Base-by-base conservation (phyloP, 2,113 vertebrate species). In the Himantopus leucocephalus region DNA sequence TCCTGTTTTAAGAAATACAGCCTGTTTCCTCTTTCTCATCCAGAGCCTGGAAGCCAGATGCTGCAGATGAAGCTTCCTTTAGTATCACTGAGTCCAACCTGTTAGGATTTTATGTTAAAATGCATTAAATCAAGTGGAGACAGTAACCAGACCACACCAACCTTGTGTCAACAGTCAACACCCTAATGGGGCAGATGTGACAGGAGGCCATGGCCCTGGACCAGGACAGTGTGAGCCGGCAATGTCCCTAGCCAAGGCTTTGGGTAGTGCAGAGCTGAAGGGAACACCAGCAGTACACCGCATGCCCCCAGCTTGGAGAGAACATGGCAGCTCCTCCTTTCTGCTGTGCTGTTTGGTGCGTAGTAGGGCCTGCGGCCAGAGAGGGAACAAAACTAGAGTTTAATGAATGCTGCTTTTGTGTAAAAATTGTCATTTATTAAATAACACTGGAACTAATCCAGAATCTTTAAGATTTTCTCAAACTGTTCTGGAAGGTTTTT, bases 161-260 rank as follows among this genome's bases (percentile, higher is more conserved):
- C 4, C 19, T 78, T n/a, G 9, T 71, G 26, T 88, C 37, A 55
- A 59, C 29, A 30, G 11, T 32, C 43, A 56, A 1, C 0, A 7
- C 37, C 32, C n/a, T 63, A 41, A 43, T 2, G 4, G 26, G 12
- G 13, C 55, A 81, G 17, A 66, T 35, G 39, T 56, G 45, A 6
- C 47, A 75, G 17, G 4, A 12, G 15, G 3, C 5, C 8, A 27
- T 24, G n/a, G n/a, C 10, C 16, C 7, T 66, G 39, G 2, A 23
- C 8, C 0, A 1, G 30, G 13, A 21, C 2, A 3, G 5, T 10
- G 18, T 45, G 47, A 29, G 23, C 78, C 0, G 0, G 6, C 17
- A 50, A 11, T 1, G 1, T 50, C 39, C 34, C 14, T 75, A 50
- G 7, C 12, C 76, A 80, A 94, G 30, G 7, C 22, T 64, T 75